Percentiles rank a stretch among this genome's conserved stretches.
These are phyloP conservation scores for Tinea semifulvella DNA, from an alignment of 2,888 invertebrate genomes.

Conservation along the genomic window DNA sequence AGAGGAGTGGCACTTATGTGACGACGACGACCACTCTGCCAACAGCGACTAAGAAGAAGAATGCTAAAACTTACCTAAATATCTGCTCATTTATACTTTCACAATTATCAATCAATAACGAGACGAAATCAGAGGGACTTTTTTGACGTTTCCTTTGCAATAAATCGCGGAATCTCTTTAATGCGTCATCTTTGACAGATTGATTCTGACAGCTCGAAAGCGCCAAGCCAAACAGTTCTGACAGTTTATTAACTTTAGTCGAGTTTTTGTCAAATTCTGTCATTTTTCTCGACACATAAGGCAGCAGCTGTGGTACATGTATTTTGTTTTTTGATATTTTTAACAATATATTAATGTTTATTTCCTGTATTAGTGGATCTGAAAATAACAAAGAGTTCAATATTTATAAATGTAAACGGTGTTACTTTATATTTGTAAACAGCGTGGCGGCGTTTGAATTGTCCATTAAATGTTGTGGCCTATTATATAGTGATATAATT, in stretches of 20 bases:
- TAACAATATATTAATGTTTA: conserved; percentile 19
- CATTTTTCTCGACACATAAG: conserved; percentile 21
- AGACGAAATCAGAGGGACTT: too few relatives aligned
- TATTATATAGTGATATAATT: too few relatives aligned
- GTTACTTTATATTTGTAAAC: too few relatives aligned
- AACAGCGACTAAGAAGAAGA: too few relatives aligned
- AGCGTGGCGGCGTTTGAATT: too few relatives aligned
- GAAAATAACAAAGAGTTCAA: neutral
- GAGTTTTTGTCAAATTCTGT: conserved; percentile 15
- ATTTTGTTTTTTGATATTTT: conserved; percentile 26
- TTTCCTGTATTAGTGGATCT: neutral
- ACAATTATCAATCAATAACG: neutral
- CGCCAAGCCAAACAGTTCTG: conserved; percentile 29
- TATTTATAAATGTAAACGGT: too few relatives aligned
- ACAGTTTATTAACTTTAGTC: conserved; percentile 21
- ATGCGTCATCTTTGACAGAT: neutral
- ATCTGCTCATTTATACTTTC: neutral
- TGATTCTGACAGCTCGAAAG: conserved; percentile 21
- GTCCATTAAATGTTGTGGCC: too few relatives aligned
- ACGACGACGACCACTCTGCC: too few relatives aligned
- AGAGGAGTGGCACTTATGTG: too few relatives aligned
- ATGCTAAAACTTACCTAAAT: conserved; percentile 7
- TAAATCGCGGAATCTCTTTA: neutral
- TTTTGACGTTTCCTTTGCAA: too few relatives aligned
- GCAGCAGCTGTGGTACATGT: conserved; percentile 26